Evolutionary conservation across 2,888 invertebrate genomes (phyloP).

Genomic region (Hypsopygia costalis): DNA sequence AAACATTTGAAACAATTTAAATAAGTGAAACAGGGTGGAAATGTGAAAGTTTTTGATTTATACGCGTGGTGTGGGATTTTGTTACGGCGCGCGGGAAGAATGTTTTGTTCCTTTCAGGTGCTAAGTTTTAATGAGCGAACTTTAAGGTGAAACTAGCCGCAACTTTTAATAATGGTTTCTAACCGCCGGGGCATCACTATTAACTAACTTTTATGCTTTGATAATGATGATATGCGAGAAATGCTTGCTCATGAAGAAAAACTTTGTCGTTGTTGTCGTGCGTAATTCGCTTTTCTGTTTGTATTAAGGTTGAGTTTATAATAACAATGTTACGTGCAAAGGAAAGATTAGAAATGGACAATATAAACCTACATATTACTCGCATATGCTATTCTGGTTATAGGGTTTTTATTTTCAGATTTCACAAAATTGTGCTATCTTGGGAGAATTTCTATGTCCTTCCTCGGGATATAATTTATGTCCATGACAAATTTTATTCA

Average conservation of each 20-base stretch:
- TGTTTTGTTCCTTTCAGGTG: slow-evolving; percentile 62
- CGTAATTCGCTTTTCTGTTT: background rate
- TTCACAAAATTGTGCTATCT: no score
- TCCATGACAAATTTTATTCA: no score
- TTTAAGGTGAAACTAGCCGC: slow-evolving; percentile 64
- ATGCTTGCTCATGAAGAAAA: slow-evolving; percentile 28
- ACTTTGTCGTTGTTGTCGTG: slow-evolving; percentile 8
- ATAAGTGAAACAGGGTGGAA: slow-evolving; percentile 13
- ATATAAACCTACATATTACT: no score
- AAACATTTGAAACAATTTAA: slow-evolving; percentile 11
- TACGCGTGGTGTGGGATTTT: slow-evolving; percentile 42
- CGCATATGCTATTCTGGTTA: no score
- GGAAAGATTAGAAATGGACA: no score
- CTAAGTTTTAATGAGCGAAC: slow-evolving; percentile 73
- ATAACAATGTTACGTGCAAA: no score
- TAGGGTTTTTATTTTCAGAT: no score
- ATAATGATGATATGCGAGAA: slow-evolving; percentile 52
- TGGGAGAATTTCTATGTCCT: no score
- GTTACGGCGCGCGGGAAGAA: slow-evolving; percentile 47
- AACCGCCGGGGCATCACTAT: slow-evolving; percentile 46
- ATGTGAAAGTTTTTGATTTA: slow-evolving; percentile 30
- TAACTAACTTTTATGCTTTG: slow-evolving; percentile 45
- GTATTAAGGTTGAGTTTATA: background rate
- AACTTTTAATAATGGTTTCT: slow-evolving; percentile 70
- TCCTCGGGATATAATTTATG: no score